Evolutionary conservation across 2,797 vertebrate species (phyloP), one percentile per base, ranked within the genome.

Genomic region (Enteromius radiatus): DNA sequence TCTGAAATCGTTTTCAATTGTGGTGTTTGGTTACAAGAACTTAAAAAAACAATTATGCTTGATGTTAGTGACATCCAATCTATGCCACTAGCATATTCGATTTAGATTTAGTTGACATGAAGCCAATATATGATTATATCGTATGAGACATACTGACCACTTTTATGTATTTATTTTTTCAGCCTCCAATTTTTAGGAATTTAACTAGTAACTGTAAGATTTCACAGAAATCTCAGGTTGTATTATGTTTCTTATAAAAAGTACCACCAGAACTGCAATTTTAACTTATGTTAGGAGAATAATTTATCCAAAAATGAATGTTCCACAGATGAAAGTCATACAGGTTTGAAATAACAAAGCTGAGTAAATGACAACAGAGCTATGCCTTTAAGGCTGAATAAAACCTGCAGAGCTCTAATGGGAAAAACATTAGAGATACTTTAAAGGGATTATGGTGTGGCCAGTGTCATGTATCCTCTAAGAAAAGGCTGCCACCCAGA

Each of bases 381-480:
- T 54, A 59, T 59, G 52, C n/a, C 33, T 75, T 56, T n/a, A 69
- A 56, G 52, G 28, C 17, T 49, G 26, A 65, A 45, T n/a, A 10
- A 78, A 78, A 52, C 19, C 43, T 38, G 1, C 9, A 9, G 31
- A 26, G 19, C 19, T n/a, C 36, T 70, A 45, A 59, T 59, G 23
- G 31, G 43, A 12, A 41, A 49, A 41, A 38, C 41, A 76, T 21
- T 52, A 14, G 5, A 74, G 31, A 49, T 45, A 21, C 17, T 75
- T 49, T 28, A 65, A 36, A 36, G 7, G 8, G 21, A 28, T 81
- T 43, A 74, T 17, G 15, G 11, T 81, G 45, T 28, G 45, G 31
- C 70, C 26, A 9, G 59, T 78, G 19, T 67, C 63, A 41, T 74
- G 61, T 41, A 15, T 64, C 41, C 69, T 73, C 28, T 36, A 26